Evolutionary conservation across 2,888 invertebrate genomes (phyloP).

Genomic region (Ceriagrion tenellum): DNA sequence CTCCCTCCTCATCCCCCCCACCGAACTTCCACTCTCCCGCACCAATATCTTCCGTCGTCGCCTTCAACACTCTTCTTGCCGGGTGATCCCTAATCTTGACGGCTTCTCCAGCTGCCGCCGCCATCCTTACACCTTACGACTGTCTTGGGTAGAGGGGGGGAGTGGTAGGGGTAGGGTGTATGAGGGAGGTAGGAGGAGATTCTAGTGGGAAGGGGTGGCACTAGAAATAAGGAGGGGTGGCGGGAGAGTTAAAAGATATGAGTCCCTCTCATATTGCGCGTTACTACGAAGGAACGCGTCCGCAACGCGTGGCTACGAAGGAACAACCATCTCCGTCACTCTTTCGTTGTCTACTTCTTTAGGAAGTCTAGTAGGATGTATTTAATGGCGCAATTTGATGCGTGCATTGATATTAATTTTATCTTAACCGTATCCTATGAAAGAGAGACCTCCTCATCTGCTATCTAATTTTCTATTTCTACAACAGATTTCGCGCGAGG

Average conservation of each 20-base stretch:
- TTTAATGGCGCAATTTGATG: too few relatives aligned
- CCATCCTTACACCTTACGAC: neutral
- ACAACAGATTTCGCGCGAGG: too few relatives aligned
- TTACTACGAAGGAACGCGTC: too few relatives aligned
- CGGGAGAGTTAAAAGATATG: neutral
- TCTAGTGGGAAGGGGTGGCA: neutral
- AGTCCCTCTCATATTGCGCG: too few relatives aligned
- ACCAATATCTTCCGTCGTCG: slow-evolving; percentile 1
- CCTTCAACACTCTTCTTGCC: slow-evolving; percentile 24
- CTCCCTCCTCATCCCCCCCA: neutral
- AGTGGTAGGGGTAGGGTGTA: neutral
- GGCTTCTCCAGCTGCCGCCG: slow-evolving; percentile 26
- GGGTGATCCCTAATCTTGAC: slow-evolving; percentile 17
- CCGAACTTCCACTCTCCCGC: neutral
- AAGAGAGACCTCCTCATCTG: too few relatives aligned
- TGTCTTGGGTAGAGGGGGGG: neutral
- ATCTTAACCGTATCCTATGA: too few relatives aligned
- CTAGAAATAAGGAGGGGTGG: neutral
- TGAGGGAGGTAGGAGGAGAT: neutral
- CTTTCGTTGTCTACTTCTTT: too few relatives aligned
- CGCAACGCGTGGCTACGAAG: too few relatives aligned
- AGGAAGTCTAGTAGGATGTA: too few relatives aligned
- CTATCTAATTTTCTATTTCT: too few relatives aligned
- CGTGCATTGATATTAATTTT: too few relatives aligned
- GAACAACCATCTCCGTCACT: too few relatives aligned